Base-by-base conservation (phyloP, 2,797 vertebrate species). In the Philypnodon macrostomus region DNA sequence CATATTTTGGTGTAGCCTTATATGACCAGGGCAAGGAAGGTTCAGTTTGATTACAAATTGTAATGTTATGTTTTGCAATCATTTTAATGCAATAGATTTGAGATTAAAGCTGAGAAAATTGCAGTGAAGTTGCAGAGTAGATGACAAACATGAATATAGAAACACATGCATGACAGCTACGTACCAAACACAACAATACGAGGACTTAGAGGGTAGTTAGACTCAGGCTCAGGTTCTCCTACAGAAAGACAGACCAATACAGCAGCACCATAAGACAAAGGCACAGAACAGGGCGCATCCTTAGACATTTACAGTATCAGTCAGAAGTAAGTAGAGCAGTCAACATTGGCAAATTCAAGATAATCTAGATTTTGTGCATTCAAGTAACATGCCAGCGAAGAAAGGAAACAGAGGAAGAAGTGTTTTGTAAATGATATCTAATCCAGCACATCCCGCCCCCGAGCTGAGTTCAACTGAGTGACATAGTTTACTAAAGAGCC, bases 121-220 rank as follows among this genome's bases (percentile, higher is more conserved):
- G 72, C 72, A 63, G 19, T 18, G 39, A 15, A n/a, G 18, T 15
- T 30, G 31, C 4, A 31, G 7, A 23, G 29, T 44, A 10, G 34
- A 58, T 17, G 36, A 47, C 4, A 39, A 13, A 31, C 18, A 13
- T 23, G 32, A 32, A 19, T 23, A 8, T 24, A 58, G 47, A 67
- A 33, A 65, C 14, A 10, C 58, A 53, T 67, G 78, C 61, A 67
- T 14, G 35, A 78, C 78, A 81, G 58, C 66, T 90, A 90, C 88
- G 59, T 91, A 90, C 90, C 89, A 88, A 92, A 92, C 77, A 90
- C 80, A 85, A 90, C 89, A 88, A 92, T 81, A 87, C 84, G 88
- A 79, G 88, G 89, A 84, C 75, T 86, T 82, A 91, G 88, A 80
- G 87, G 88, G 87, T 89, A 91, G 81, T 80, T 83, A 85, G 77